Percentiles rank a stretch among this genome's conserved stretches.
Evolutionary conservation across 2,797 vertebrate genomes (phyloP).

Genomic region (Pipistrellus pipistrellus): DNA sequence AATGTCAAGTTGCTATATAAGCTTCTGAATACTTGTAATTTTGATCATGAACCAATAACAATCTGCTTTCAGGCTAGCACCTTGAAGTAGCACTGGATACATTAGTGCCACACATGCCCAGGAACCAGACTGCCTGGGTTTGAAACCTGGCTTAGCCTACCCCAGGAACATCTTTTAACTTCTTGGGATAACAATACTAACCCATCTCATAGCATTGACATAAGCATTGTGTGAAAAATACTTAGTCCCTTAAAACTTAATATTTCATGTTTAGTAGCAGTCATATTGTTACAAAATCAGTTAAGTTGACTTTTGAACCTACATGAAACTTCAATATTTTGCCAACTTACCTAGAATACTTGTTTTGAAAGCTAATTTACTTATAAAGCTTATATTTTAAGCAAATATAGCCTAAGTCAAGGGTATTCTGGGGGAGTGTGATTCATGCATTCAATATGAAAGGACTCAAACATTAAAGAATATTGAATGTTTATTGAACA

Average conservation of each 20-base stretch:
- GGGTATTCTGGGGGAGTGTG: background rate
- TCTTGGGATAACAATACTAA: background rate
- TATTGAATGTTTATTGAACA: constrained; percentile 36
- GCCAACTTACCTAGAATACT: constrained; percentile 6
- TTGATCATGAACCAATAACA: background rate
- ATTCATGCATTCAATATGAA: constrained; percentile 3
- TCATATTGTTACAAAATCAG: constrained; percentile 21
- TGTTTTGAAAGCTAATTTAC: constrained; percentile 46
- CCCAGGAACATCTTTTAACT: background rate
- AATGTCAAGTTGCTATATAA: background rate
- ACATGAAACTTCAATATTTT: constrained; percentile 59
- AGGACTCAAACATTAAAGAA: constrained; percentile 28
- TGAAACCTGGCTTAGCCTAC: background rate
- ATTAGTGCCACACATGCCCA: background rate
- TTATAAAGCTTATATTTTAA: constrained; percentile 60
- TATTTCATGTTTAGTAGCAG: background rate
- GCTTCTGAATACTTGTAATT: constrained; percentile 6
- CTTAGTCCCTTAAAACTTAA: background rate
- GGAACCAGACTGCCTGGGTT: background rate
- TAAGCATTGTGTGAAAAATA: background rate
- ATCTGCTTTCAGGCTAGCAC: background rate
- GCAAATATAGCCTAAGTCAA: constrained; percentile 15
- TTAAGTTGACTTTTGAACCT: constrained; percentile 37
- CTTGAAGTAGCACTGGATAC: background rate
- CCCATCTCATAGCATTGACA: background rate